Evolutionary conservation across 2,113 vertebrate genomes (phyloP).

Genomic region (Falco punctatus): DNA sequence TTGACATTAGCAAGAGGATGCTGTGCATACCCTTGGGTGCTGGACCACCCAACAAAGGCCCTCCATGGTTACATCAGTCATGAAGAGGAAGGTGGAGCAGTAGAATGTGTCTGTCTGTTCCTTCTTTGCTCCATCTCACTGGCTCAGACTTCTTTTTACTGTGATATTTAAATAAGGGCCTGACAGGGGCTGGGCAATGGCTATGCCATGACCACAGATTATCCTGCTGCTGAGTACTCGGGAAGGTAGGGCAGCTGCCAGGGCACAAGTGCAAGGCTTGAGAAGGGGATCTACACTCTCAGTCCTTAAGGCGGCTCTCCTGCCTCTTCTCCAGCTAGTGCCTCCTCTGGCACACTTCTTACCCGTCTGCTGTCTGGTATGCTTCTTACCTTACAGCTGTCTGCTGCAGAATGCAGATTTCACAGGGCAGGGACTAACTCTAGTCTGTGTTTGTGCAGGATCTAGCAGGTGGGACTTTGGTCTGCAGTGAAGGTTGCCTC

Average conservation of each 20-base stretch:
- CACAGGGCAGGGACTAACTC: background rate
- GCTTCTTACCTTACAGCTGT: background rate
- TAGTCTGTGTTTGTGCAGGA: fast-evolving
- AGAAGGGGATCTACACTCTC: background rate
- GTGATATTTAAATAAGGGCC: background rate
- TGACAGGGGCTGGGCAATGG: background rate
- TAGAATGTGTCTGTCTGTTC: background rate
- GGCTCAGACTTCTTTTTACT: background rate
- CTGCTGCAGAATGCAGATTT: background rate
- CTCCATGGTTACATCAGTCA: background rate
- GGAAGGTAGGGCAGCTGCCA: background rate
- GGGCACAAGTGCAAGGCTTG: background rate
- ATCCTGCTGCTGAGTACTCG: background rate
- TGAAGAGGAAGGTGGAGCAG: background rate
- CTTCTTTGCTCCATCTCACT: background rate
- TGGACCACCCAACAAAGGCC: background rate
- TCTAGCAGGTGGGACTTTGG: background rate
- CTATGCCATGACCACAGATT: background rate
- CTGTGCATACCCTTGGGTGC: background rate
- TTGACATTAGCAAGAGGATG: background rate
- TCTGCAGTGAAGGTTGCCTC: background rate
- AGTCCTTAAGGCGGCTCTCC: background rate
- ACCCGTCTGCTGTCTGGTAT: background rate
- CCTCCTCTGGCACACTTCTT: background rate
- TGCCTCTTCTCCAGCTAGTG: background rate